Evolutionary conservation across 2,113 vertebrate genomes (phyloP).

Genomic region (Periophthalmodon schlosseri): DNA sequence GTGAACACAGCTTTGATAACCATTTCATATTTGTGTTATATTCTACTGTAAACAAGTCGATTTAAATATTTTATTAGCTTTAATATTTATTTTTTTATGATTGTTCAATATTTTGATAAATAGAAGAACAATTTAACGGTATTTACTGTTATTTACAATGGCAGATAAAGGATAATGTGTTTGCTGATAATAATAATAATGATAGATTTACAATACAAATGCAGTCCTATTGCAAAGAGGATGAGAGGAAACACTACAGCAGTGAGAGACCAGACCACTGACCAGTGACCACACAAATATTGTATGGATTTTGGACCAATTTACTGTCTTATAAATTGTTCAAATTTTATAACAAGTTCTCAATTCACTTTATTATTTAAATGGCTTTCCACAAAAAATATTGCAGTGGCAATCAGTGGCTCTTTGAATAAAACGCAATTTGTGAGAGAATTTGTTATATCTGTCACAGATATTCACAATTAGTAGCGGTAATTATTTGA

Average conservation of each 20-base stretch:
- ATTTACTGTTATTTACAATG: background rate
- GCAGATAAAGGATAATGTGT: background rate
- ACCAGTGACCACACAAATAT: conserved; percentile 90
- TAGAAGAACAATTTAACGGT: background rate
- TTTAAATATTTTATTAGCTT: too few species aligned
- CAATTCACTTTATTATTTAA: conserved; percentile 97
- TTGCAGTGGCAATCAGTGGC: conserved; percentile 89
- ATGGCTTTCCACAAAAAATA: conserved; percentile 90
- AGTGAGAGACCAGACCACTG: conserved; percentile 83
- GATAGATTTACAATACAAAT: background rate
- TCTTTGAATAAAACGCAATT: conserved; percentile 97
- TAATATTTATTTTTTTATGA: background rate
- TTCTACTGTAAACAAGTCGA: too few species aligned
- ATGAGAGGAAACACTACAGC: conserved; percentile 74
- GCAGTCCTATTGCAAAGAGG: background rate
- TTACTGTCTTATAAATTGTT: conserved; percentile 96
- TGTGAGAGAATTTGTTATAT: conserved; percentile 99
- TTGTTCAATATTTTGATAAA: background rate
- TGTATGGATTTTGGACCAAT: conserved; percentile 93
- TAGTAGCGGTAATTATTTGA: conserved; percentile 99
- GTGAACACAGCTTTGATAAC: too few species aligned
- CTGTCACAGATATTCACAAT: conserved; percentile 99
- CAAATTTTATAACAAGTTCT: conserved; percentile 99
- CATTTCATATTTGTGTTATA: too few species aligned
- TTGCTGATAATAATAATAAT: background rate